Evolutionary conservation across 2,113 vertebrate genomes (phyloP).

Genomic region (Megaleporinus macrocephalus): DNA sequence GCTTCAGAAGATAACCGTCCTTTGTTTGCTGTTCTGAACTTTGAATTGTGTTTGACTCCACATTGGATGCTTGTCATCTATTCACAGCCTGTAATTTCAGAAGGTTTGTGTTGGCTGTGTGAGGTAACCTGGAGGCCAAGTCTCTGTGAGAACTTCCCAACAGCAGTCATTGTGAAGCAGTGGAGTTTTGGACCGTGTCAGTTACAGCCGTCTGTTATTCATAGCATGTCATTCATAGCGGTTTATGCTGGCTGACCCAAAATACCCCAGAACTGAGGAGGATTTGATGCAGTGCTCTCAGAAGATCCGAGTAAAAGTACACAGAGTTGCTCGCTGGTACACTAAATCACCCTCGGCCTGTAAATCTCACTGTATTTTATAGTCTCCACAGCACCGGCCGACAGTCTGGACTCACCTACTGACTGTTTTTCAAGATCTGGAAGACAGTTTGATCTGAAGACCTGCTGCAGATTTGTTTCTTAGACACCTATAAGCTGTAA

Average conservation of each 20-base stretch:
- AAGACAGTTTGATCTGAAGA: too few species aligned
- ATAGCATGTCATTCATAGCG: neutral
- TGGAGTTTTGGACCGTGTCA: neutral
- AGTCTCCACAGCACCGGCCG: too few species aligned
- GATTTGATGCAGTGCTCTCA: neutral
- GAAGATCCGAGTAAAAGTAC: neutral
- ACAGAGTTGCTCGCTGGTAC: neutral
- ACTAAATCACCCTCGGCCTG: neutral
- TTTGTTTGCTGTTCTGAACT: neutral
- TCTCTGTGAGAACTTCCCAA: neutral
- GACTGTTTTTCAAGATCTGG: too few species aligned
- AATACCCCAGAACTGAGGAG: neutral
- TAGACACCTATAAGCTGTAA: too few species aligned
- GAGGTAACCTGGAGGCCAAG: neutral
- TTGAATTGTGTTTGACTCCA: neutral
- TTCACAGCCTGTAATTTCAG: conserved; percentile 37
- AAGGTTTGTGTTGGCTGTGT: neutral
- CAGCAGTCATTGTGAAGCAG: neutral
- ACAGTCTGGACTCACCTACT: too few species aligned
- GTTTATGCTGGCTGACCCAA: neutral
- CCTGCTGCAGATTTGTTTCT: too few species aligned
- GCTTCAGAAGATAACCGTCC: neutral
- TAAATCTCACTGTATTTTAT: neutral
- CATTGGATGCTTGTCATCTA: neutral
- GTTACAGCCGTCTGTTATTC: neutral